Base-by-base conservation (phyloP, 2,797 vertebrate species). In the Todus mexicanus region DNA sequence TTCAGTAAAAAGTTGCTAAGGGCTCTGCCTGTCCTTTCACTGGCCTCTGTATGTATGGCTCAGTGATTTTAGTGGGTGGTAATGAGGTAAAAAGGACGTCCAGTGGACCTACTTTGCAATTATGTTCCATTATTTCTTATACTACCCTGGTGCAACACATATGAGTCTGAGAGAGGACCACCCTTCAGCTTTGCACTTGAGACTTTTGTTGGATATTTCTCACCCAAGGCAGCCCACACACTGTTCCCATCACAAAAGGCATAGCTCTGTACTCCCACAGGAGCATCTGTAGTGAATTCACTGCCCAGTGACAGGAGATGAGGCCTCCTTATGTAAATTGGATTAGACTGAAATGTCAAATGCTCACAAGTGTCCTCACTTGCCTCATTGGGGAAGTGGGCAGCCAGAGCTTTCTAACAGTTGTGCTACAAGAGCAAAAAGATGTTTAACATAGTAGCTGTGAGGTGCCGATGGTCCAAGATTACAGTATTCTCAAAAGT, bases 271-370 rank as follows among this genome's bases (percentile, higher is more conserved):
- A 45, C 9, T 56, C 38, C 63, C 1, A 0, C 43, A 73, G 70
- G 68, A 77, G 12, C 18, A 38, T 27, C 73, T 86, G 43, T 21
- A 45, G 66, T 53, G 77, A 90, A 88, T 78, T 70, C 16, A 25
- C 20, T 75, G 73, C 33, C 43, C 27, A 48, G 60, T 76, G 59
- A 87, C 54, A 79, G 40, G 20, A 57, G 5, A 40, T 31, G 60
- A 79, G 56, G 40, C 9, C 1, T 69, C 59, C 19, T 80, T 75
- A 38, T 8, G 31, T 35, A 86, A 42, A 92, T 31, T 51, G 79
- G 40, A 75, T 73, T 81, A 12, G 76, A 86, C 79, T 64, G 70
- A 93, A 94, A 94, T 89, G 89, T 84, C 89, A 92, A 31, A 54
- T 33, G 43, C 9, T 77, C 51, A 35, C 29, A 82, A 12, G 15